Evolutionary conservation across 2,888 invertebrate genomes (phyloP).

Genomic region (Ennomos fuscantarius): DNA sequence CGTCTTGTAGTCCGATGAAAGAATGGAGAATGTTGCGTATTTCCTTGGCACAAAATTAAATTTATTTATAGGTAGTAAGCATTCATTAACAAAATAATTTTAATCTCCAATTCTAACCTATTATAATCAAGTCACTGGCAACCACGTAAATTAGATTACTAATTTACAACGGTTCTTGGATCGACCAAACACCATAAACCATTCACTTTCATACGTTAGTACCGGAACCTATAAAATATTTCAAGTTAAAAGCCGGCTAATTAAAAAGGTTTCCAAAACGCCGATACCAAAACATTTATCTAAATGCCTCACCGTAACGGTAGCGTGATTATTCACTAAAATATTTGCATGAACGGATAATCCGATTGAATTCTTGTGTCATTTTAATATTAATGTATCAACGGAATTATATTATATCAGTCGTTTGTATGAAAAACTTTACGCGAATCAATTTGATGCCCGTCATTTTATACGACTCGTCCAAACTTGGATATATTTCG

Average conservation of each 20-base stretch:
- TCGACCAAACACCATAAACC: constrained; percentile 16
- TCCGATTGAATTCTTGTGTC: constrained; percentile 36
- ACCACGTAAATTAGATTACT: constrained; percentile 5
- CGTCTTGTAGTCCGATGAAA: too few species aligned
- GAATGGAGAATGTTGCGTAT: too few species aligned
- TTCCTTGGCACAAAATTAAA: too few species aligned
- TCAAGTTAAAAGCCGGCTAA: constrained; percentile 29
- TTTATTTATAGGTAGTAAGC: too few species aligned
- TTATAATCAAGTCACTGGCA: constrained; percentile 6
- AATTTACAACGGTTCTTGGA: constrained; percentile 22
- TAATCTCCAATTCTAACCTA: constrained; percentile 1
- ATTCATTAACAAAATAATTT: background rate
- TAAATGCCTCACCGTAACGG: constrained; percentile 36
- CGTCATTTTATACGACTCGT: constrained; percentile 28
- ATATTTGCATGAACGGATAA: constrained; percentile 39
- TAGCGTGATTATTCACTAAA: constrained; percentile 40
- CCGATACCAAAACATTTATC: constrained; percentile 29
- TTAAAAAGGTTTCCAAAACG: constrained; percentile 29
- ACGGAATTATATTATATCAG: constrained; percentile 41
- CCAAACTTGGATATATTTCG: constrained; percentile 21
- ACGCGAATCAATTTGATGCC: constrained; percentile 35
- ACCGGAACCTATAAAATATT: constrained; percentile 26
- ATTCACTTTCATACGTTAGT: constrained; percentile 27
- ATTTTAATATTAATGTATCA: constrained; percentile 41
- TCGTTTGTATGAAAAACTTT: constrained; percentile 39